phyloP scores from a whole-genome alignment of 2,888 invertebrate species.

The Pristionchus exspectatus region DNA sequence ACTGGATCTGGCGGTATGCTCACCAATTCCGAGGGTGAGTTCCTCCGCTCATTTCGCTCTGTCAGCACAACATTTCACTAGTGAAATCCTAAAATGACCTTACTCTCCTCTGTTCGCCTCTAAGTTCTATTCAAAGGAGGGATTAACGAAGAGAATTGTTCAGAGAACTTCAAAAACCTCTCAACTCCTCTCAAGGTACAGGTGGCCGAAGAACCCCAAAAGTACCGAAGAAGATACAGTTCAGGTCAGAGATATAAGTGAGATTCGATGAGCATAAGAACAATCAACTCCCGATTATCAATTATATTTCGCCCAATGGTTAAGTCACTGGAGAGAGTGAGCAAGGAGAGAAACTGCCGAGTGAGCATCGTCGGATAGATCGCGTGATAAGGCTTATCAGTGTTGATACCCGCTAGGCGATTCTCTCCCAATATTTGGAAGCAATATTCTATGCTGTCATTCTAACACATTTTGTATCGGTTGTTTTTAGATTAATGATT shows the following conservation, averaged over 20 bases:
- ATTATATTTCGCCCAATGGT: neutral
- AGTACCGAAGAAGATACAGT: slow-evolving; percentile 53
- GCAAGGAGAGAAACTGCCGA: neutral
- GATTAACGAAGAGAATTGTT: slow-evolving; percentile 1
- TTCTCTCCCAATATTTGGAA: neutral
- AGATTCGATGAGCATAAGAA: neutral
- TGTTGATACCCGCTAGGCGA: neutral
- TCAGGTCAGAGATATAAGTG: slow-evolving; percentile 14
- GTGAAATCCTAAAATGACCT: slow-evolving; percentile 12
- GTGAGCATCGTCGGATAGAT: neutral
- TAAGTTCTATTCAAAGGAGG: neutral
- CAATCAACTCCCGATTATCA: neutral
- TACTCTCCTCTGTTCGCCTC: neutral
- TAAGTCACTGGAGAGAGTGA: neutral
- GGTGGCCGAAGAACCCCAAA: slow-evolving; percentile 49
- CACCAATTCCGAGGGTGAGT: slow-evolving; percentile 1
- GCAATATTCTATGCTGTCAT: neutral
- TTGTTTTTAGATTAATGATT: too few species aligned
- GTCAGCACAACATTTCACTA: neutral
- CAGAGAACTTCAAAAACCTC: slow-evolving; percentile 40
- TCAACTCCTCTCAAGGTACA: slow-evolving; percentile 54
- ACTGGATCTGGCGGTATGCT: slow-evolving; percentile 31
- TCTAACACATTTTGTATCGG: neutral
- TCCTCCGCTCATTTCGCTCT: neutral
- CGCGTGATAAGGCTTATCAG: slow-evolving; percentile 40